Evolutionary conservation across 1,140 invertebrate genomes (phyloP), one percentile per base, ranked within the genome.

Genomic region (Dendrolimus punctatus): DNA sequence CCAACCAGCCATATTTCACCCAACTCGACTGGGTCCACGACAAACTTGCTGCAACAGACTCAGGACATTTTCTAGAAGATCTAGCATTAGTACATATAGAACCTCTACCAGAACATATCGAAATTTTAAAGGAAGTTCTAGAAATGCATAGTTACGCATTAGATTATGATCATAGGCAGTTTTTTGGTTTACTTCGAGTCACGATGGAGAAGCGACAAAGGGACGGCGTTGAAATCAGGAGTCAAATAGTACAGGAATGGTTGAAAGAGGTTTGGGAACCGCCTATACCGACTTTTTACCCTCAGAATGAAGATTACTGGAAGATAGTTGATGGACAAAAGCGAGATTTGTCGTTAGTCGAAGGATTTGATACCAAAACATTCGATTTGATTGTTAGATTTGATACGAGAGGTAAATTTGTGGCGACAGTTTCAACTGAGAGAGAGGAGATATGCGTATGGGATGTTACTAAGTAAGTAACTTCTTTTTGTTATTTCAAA

Each of bases 401-500:
- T 48, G 88, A 89, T 44, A 87, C 86, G 10, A 88, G 88, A 40
- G 87, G 90, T 40, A 89, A 91, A 62, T 93, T 91, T 78, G 90
- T 95, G 9, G 91, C 93, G 10, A 93, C 92, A 5, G 84, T 95
- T 8, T 92, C 92, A 2, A 93, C 92, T 0, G 89, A 92, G 48
- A 77, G 90, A 6, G 93, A 94, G 59, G 93, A 95, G 76, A 92
- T 96, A 40, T 92, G 90, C 64, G 93, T 96, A 5, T 96, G 94
- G 94, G 90, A 93, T 86, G 89, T 93, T 6, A 81, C 88, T 45
- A 90, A 82, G 88, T 93, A 80, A 87, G 87, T 80, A 6, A 4
- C 8, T 38, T n/a, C 6, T 45, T 45, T 44, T 45, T 8, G 23
- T 44, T 5, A n/a, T 45, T 45, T 45, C 2, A n/a, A 4, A 9